phyloP scores from a whole-genome alignment of 2,797 vertebrate species.

The Sebastes vulpes region DNA sequence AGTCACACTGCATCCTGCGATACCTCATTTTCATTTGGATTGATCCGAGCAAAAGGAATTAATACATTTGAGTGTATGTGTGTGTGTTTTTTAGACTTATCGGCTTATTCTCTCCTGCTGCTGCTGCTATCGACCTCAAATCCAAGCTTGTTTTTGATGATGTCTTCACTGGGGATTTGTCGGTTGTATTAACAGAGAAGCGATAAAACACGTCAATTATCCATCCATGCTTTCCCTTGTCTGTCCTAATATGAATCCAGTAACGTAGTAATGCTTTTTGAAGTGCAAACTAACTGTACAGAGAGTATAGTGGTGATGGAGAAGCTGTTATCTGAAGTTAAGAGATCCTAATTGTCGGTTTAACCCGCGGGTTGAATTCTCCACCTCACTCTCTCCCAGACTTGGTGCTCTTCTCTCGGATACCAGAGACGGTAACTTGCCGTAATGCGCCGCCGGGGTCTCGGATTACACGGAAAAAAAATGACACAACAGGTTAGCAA shows the following conservation, averaged over 20 bases:
- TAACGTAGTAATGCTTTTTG: background rate
- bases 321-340: constrained; percentile 26
- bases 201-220: constrained; percentile 52
- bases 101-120: constrained; percentile 60
- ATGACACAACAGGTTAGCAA: constrained; percentile 76
- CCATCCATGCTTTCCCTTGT: constrained; percentile 1
- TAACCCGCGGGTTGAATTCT: constrained; percentile 1
- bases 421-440: constrained; percentile 34
- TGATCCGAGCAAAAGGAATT: constrained; percentile 63
- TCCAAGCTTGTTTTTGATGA: constrained; percentile 69
- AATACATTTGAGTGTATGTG: constrained; percentile 73
- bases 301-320: background rate
- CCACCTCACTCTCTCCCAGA: constrained; percentile 1
- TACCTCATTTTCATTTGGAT: constrained; percentile 63
- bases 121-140: constrained; percentile 63
- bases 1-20: constrained; percentile 33
- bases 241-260: constrained; percentile 45
- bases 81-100: constrained; percentile 68
- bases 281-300: background rate
- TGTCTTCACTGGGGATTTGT: constrained; percentile 67
- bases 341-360: constrained; percentile 27
- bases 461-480: constrained; percentile 46
- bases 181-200: constrained; percentile 42
- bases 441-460: constrained; percentile 9
- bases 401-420: constrained; percentile 23